Conservation (phyloP, 2,888 invertebrate genomes). For the Melanargia galathea region DNA sequence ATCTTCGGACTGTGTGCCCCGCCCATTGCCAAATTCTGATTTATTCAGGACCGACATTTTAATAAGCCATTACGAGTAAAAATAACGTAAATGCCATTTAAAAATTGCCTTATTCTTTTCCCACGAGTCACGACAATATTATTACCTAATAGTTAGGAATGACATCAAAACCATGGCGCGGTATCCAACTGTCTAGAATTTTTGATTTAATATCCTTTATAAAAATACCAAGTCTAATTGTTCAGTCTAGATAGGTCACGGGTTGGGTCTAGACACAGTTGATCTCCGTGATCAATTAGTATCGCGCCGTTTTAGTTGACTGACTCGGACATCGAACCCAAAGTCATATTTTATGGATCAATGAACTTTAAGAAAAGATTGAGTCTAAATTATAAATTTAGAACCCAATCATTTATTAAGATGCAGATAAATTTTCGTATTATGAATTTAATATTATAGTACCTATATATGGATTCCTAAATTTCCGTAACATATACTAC, state of each 20-base stretch:
- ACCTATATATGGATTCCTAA: too few species aligned
- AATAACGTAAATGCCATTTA: background rate
- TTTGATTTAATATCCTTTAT: conserved; percentile 37
- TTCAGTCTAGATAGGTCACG: conserved; percentile 60
- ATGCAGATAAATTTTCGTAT: too few species aligned
- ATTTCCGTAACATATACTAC: too few species aligned
- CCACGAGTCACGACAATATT: conserved; percentile 5
- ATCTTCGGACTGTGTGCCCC: too few species aligned
- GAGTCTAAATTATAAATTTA: background rate
- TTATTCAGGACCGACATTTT: too few species aligned
- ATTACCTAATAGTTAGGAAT: conserved; percentile 2
- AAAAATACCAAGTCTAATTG: conserved; percentile 48
- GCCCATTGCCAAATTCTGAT: too few species aligned
- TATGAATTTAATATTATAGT: too few species aligned
- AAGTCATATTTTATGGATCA: conserved; percentile 42
- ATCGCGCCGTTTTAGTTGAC: conserved; percentile 57
- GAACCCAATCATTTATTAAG: too few species aligned
- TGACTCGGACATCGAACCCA: conserved; percentile 63
- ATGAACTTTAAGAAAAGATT: conserved; percentile 23
- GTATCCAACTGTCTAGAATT: conserved; percentile 34
- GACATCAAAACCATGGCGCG: conserved; percentile 8
- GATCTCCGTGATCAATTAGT: conserved; percentile 66
- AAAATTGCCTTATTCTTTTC: conserved; percentile 11
- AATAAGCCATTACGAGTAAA: background rate
- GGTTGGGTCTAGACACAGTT: conserved; percentile 61